Percentiles rank a stretch among this genome's conserved stretches.
Evolutionary conservation across 2,113 vertebrate genomes (phyloP).

Genomic region (Neomonachus schauinslandi): DNA sequence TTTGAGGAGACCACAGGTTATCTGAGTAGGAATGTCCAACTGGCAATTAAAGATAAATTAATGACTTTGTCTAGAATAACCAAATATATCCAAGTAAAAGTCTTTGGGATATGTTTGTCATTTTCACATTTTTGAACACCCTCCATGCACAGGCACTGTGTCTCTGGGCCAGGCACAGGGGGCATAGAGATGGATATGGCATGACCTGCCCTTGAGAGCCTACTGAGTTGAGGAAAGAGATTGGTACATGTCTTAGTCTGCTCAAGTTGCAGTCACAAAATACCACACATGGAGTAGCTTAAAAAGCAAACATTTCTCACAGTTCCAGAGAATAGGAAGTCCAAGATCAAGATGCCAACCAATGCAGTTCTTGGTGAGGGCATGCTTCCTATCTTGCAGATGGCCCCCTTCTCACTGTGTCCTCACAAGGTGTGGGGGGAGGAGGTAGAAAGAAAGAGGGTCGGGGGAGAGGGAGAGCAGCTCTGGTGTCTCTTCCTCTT

Average conservation of each 20-base stretch:
- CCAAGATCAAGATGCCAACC: neutral
- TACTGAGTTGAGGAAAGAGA: too few relatives aligned
- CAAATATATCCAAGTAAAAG: neutral
- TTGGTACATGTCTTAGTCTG: neutral
- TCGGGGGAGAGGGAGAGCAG: neutral
- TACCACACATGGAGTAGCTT: neutral
- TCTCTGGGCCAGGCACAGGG: neutral
- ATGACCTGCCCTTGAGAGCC: neutral
- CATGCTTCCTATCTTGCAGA: neutral
- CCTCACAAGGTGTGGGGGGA: neutral
- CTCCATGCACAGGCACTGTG: neutral
- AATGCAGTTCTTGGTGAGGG: neutral
- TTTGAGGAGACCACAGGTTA: neutral
- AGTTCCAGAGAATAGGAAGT: neutral
- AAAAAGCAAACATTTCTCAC: neutral
- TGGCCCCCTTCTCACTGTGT: neutral
- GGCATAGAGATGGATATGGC: neutral
- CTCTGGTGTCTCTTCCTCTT: neutral
- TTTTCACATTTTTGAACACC: neutral
- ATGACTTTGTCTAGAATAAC: neutral
- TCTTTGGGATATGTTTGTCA: neutral
- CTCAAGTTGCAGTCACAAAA: neutral
- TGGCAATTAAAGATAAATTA: neutral
- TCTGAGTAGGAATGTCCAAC: neutral
- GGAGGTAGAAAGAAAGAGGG: accelerated